Base-by-base conservation (phyloP, 2,113 vertebrate genomes). In the Pelvicachromis taeniatus region DNA sequence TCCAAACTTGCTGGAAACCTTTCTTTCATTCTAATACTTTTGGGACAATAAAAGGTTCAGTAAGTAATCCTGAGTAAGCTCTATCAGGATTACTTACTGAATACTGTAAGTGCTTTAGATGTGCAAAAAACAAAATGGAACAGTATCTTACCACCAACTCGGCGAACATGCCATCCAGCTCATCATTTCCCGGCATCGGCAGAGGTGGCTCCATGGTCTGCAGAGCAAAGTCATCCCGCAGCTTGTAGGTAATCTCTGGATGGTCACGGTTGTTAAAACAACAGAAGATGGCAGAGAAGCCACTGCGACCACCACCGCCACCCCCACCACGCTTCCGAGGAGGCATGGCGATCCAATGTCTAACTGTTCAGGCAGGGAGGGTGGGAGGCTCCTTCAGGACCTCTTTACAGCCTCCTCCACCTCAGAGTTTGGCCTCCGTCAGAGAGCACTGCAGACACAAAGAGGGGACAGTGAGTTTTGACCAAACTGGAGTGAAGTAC, bases 221-320 rank as follows among this genome's bases (percentile, higher is more conserved):
- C 88, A 99, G 96, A n/a, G 97, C 97, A 1, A 99, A 98, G 95
- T 99, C 98, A 88, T 99, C 98, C 84, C 98, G 97, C 75, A 99
- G 96, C 80, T 96, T 96, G 95, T 99, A 99, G 0, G 98, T 99
- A 96, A 99, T 99, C 97, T 99, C 98, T 0, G 98, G 98, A 89
- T 98, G 98, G 89, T 99, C 98, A 1, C 93, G 98, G 94, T 96
- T 97, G 91, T 97, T 97, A 92, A 99, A 99, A 95, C 98, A 99
- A 96, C 98, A 99, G 94, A 99, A 99, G 95, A 99, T 96, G 95
- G 98, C 98, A 42, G 98, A 99, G 87, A 97, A 95, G 65, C 98
- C 97, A 13, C 98, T 91, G 26, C 97, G 29, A 78, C 93, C 9
- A 16, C 58, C 65, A 6, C 40, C 5, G 21, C 65, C 14, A 17